phyloP scores from a whole-genome alignment of 2,888 invertebrate genomes.

The Glomeris marginata region DNA sequence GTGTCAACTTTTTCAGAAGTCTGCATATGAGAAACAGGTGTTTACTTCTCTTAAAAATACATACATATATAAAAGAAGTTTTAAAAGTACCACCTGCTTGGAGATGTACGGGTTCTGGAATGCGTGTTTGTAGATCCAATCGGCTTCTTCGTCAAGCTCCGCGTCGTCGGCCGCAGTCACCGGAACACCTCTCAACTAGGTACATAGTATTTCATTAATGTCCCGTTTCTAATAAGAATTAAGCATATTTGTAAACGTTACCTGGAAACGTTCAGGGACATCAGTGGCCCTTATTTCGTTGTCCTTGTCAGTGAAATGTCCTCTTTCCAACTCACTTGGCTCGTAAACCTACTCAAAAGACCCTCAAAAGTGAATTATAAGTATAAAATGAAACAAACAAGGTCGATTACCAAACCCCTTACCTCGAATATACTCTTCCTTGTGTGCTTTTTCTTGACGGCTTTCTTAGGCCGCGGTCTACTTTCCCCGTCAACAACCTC shows the following conservation, averaged over 20 bases:
- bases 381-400: neutral
- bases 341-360: slow-evolving; percentile 85
- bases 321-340: slow-evolving; percentile 89
- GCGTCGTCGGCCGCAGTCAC: slow-evolving; percentile 46
- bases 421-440: slow-evolving; percentile 31
- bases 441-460: slow-evolving; percentile 21
- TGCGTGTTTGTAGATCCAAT: slow-evolving; percentile 93
- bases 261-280: slow-evolving; percentile 38
- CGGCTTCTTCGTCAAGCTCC: slow-evolving; percentile 85
- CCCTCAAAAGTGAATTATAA: slow-evolving; percentile 60
- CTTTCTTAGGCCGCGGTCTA: slow-evolving; percentile 19
- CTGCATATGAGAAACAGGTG: too few species aligned
- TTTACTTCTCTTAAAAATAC: too few species aligned
- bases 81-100: slow-evolving; percentile 40
- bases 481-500: slow-evolving; percentile 48
- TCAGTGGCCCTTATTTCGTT: slow-evolving; percentile 47
- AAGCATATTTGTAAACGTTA: slow-evolving; percentile 9
- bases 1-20: slow-evolving; percentile 8
- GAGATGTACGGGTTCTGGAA: slow-evolving; percentile 73
- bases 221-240: neutral
- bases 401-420: slow-evolving; percentile 15
- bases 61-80: too few species aligned
- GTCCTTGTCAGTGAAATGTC: slow-evolving; percentile 86
- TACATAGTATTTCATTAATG: neutral
- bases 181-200: slow-evolving; percentile 68